Evolutionary conservation across 2,113 vertebrate genomes (phyloP), one percentile per base, ranked within the genome.

Genomic region (Salvelinus fontinalis): DNA sequence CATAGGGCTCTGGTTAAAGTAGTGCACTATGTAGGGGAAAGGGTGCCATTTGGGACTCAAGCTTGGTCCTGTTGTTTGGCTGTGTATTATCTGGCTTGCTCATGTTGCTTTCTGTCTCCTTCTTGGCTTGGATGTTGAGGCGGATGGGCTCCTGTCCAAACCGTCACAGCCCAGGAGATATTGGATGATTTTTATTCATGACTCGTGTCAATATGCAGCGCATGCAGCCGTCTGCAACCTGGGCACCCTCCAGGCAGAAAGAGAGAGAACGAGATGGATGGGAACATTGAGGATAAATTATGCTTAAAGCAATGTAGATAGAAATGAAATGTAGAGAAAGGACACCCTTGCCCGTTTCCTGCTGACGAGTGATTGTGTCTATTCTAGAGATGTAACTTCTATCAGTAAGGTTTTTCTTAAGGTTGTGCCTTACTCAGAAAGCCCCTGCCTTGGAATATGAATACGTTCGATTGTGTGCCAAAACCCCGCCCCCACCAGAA

Each of bases 121-220:
- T 6, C 54, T 57, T 64, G 62, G 62, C 62, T 22, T 18, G 7
- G 20, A 11, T 64, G 62, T 11, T 26, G 11, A 8, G n/a, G 6
- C 7, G 22, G 22, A 18, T 26, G 62, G 62, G 62, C 62, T n/a
- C 9, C 62, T 26, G 62, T 64, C 62, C 54, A 57, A 20, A 57
- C 54, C 20, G 54, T 18, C 54, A 20, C 13, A 18, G 54, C 13
- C 14, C 54, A 14, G 20, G 18, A 57, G 54, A 20, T 18, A 57
- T 57, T 18, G 54, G 18, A 57, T 20, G 54, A 22, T 22, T 64
- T 64, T 64, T 24, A 64, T 24, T 64, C 22, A 64, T 64, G 62
- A 64, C 18, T 22, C 22, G 22, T 39, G 62, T 51, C 81, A 81
- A 76, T 74, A 67, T 71, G 34, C 67, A 76, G 79, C 67, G 22